Base-by-base conservation (phyloP, 2,888 invertebrate species). In the Mesopsocus fuscifrons region DNA sequence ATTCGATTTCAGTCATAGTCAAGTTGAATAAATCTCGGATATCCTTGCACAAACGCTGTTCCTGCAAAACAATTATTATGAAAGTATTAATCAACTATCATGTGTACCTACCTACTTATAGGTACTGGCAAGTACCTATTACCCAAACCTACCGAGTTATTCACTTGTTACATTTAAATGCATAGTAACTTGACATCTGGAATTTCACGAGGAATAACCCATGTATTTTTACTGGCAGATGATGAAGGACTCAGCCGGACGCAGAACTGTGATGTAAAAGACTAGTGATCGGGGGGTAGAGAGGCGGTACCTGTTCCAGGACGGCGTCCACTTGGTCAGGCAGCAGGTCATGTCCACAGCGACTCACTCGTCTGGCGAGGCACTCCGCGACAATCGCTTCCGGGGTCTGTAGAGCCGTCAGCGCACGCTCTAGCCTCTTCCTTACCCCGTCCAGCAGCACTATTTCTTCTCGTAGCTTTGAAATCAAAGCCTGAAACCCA, bases 301-400 rank as follows among this genome's bases (percentile, higher is more conserved):
- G n/a, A n/a, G n/a, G n/a, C n/a, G n/a, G n/a, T 42, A 61, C 64
- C 60, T 76, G 80, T 2, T 78, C 71, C 9, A 84, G 58, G 57
- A 82, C 81, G 49, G 79, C 77, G 57, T 84, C 83, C 8, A 81
- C 77, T 41, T 70, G 60, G 53, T 85, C 85, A 5, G 78, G 66
- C 1, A 81, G 77, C 35, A 84, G 62, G 59, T 85, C 85, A 0
- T 76, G 71, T 52, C 74, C 74, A 16, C 75, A 66, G 9, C 83
- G 68, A 22, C 71, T 72, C 0, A 76, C 70, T 34, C 84, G 66
- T 26, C 77, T 63, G 32, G 77, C 75, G 40, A 84, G 60, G 53
- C 82, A 82, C 58, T 84, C 83, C 45, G 71, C 74, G 1, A 74
- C 74, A 52, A 84, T 84, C 0, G 78, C 69, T 63, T 79, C 77